Evolutionary conservation across 1,140 invertebrate species (phyloP).

Genomic region (Drosophila baimaii): DNA sequence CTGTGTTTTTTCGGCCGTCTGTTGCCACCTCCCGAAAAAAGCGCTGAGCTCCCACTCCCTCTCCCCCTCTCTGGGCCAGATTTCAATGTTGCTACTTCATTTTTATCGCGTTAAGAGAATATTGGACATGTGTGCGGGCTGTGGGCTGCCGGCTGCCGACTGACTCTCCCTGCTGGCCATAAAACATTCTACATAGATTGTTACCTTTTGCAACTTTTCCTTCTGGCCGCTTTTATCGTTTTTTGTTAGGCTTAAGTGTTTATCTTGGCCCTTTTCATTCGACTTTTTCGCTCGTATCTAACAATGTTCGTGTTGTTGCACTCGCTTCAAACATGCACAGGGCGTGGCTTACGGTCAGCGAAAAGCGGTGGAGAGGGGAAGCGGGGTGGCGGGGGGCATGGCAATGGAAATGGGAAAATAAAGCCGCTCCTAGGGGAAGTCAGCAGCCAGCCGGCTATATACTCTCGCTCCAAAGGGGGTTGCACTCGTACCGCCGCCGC

Average conservation of each 20-base stretch:
- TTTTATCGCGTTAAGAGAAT: slow-evolving; percentile 83
- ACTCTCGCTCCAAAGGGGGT: slow-evolving; percentile 28
- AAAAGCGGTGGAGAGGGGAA: slow-evolving; percentile 40
- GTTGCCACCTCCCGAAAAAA: slow-evolving; percentile 43
- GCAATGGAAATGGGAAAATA: slow-evolving; percentile 33
- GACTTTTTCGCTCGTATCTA: slow-evolving; percentile 77
- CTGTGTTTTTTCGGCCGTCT: slow-evolving; percentile 65
- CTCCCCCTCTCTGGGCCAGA: slow-evolving; percentile 53
- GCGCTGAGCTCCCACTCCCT: neutral
- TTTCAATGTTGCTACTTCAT: slow-evolving; percentile 80
- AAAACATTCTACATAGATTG: slow-evolving; percentile 64
- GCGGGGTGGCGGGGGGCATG: slow-evolving; percentile 3
- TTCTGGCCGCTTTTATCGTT: slow-evolving; percentile 74
- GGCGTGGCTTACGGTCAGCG: slow-evolving; percentile 79
- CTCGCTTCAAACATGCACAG: slow-evolving; percentile 73
- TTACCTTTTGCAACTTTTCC: slow-evolving; percentile 73
- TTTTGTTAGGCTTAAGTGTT: slow-evolving; percentile 82
- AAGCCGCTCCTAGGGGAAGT: slow-evolving; percentile 39
- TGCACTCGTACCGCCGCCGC: slow-evolving; percentile 30
- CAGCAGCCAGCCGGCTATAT: slow-evolving; percentile 24
- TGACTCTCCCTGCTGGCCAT: slow-evolving; percentile 10
- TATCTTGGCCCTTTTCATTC: slow-evolving; percentile 80
- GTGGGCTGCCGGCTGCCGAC: slow-evolving; percentile 1
- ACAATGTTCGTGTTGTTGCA: slow-evolving; percentile 77
- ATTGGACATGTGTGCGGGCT: slow-evolving; percentile 72